Conservation (phyloP, 2,113 vertebrate species). For the Rhea pennata region DNA sequence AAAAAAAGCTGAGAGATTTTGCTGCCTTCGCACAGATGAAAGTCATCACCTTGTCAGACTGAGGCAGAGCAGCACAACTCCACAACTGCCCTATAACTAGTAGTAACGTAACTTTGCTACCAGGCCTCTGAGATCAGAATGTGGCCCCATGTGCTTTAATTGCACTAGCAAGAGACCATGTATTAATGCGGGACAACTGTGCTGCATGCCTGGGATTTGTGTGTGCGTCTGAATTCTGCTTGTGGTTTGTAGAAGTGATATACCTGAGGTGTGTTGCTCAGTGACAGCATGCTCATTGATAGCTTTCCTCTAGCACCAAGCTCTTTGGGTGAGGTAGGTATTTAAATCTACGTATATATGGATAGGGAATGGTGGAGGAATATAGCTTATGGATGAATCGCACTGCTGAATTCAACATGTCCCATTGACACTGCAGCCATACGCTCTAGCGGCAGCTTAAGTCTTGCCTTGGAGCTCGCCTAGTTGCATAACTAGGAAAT, state of each 20-base stretch:
- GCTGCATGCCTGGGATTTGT: background rate
- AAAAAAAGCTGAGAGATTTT: background rate
- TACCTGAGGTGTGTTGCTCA: background rate
- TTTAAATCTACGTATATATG: background rate
- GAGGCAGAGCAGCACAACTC: background rate
- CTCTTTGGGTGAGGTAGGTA: fast-evolving
- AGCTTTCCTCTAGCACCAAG: constrained; percentile 9
- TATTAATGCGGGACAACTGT: background rate
- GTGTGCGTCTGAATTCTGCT: background rate
- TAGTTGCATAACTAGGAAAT: constrained; percentile 24
- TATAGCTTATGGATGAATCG: background rate
- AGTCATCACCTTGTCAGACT: fast-evolving
- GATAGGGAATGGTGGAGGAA: background rate
- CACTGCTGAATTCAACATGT: background rate
- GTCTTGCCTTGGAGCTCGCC: constrained; percentile 7
- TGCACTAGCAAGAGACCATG: background rate
- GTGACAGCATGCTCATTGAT: background rate
- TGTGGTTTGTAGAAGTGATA: background rate
- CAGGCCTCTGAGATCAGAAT: background rate
- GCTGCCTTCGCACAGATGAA: background rate
- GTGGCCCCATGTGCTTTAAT: fast-evolving
- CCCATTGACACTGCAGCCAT: background rate
- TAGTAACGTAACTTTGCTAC: background rate
- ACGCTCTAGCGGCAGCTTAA: background rate
- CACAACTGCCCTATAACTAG: background rate